These are phyloP conservation scores for Acleris holmiana DNA, from an alignment of 2,888 invertebrate species.

Conservation along the genomic window DNA sequence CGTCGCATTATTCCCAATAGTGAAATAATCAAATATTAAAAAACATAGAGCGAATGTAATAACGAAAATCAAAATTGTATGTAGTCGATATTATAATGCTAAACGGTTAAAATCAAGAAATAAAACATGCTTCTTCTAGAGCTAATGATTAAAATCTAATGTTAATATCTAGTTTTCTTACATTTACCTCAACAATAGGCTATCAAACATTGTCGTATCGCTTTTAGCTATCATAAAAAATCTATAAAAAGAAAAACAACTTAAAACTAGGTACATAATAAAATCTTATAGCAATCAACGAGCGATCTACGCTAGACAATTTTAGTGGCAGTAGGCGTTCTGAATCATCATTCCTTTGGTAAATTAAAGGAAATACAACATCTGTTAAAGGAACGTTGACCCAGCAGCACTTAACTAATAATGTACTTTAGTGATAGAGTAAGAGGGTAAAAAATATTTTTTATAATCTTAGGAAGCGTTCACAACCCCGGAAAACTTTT, in stretches of 20 bases:
- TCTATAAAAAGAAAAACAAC: conserved; percentile 53
- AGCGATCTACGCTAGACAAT: conserved; percentile 34
- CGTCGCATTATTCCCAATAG: conserved; percentile 34
- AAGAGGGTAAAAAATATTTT: background rate
- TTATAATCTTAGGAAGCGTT: background rate
- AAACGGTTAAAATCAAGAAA: conserved; percentile 71
- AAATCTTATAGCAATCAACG: conserved; percentile 64
- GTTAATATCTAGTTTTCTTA: conserved; percentile 22
- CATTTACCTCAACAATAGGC: conserved; percentile 81
- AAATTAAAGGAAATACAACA: conserved; percentile 1
- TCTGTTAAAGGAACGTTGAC: conserved; percentile 9
- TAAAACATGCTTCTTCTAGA: conserved; percentile 73
- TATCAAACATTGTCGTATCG: conserved; percentile 72
- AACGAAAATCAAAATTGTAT: conserved; percentile 49
- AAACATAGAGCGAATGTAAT: conserved; percentile 50
- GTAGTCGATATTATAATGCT: conserved; percentile 53
- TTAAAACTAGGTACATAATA: conserved; percentile 55
- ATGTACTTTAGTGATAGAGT: conserved; percentile 1
- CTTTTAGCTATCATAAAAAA: conserved; percentile 75
- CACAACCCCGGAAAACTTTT: background rate
- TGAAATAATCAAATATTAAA: conserved; percentile 74
- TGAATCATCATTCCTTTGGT: conserved; percentile 10
- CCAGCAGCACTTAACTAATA: conserved; percentile 3
- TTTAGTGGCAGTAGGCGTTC: conserved; percentile 3
- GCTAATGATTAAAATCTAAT: conserved; percentile 29